Base-by-base conservation (phyloP, 2,888 invertebrate species). In the Andrena camellia region DNA sequence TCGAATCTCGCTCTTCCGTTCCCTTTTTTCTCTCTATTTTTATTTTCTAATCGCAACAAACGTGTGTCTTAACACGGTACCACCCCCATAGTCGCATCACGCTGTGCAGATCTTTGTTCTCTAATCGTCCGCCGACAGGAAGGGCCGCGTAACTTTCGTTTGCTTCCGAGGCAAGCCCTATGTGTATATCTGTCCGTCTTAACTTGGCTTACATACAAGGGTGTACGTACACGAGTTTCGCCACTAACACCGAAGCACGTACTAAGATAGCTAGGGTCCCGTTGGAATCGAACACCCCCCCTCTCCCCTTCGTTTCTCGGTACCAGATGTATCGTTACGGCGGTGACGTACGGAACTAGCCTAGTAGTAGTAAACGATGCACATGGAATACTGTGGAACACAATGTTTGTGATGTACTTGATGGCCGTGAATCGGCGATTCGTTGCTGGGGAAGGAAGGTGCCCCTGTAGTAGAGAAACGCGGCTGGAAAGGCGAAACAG, bases 381-480 rank as follows among this genome's bases (percentile, higher is more conserved):
- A 60, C 42, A 69, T 52, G 48, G 69, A 69, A 29, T 63, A 66
- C 31, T 73, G 83, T 83, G 83, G 78, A 83, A 83, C 83, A 83
- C 83, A 83, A 82, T 83, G 83, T 78, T 73, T 78, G 83, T 83
- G 83, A 83, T 83, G 17, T 70, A 69, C 72, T 67, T 29, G 60
- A 71, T n/a, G 50, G 20, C 29, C 8, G 23, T 29, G 29, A 63
- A 68, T n/a, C 48, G 20, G 20, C 26, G 13, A 42, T 10, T 54
- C 20, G 35, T 13, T 42, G 20, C 64, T 26, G 52, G 31, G 4
- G 20, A 54, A 48, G n/a, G 17, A 62, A 52, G n/a, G n/a, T 59
- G 48, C 48, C 13, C 48, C 13, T 29, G 48, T 57, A 42, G 42
- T 42, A 69, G 26, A 69, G 26, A 81, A 60, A 82, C 48, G 67